phyloP scores from a whole-genome alignment of 1,140 invertebrate genomes.

The Eurytemora carolleeae region DNA sequence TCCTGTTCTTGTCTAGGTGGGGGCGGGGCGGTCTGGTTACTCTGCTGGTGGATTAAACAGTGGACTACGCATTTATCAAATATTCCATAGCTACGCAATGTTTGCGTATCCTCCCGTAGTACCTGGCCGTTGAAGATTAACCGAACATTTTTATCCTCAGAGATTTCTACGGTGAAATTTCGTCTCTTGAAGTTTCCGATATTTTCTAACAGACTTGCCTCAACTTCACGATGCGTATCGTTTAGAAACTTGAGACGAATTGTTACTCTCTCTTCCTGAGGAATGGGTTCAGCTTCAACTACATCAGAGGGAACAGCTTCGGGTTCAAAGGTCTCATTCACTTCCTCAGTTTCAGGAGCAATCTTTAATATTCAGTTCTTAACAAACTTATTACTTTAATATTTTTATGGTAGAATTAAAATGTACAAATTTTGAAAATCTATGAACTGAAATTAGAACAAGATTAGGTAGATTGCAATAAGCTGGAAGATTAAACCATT shows the following conservation, averaged over 20 bases:
- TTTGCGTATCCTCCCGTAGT: not conserved
- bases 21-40: not conserved
- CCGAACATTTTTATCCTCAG: not conserved
- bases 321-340: too few species aligned
- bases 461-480: too few species aligned
- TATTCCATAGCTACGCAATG: not conserved
- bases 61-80: conserved; percentile 6
- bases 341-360: too few species aligned
- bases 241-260: not conserved
- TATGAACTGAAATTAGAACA: too few species aligned
- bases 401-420: too few species aligned
- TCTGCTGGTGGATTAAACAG: conserved; percentile 1
- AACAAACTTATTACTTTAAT: too few species aligned
- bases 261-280: not conserved
- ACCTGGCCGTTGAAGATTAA: conserved; percentile 2
- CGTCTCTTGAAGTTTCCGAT: not conserved
- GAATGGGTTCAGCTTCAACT: not conserved
- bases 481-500: too few species aligned
- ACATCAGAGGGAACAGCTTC: too few species aligned
- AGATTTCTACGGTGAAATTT: conserved; percentile 1
- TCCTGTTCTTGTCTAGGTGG: not conserved
- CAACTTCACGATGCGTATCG: not conserved
- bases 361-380: too few species aligned
- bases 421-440: too few species aligned
- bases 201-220: conserved; percentile 1